Evolutionary conservation across 2,797 vertebrate species (phyloP), one percentile per base, ranked within the genome.

Genomic region (Phoeniculus purpureus): DNA sequence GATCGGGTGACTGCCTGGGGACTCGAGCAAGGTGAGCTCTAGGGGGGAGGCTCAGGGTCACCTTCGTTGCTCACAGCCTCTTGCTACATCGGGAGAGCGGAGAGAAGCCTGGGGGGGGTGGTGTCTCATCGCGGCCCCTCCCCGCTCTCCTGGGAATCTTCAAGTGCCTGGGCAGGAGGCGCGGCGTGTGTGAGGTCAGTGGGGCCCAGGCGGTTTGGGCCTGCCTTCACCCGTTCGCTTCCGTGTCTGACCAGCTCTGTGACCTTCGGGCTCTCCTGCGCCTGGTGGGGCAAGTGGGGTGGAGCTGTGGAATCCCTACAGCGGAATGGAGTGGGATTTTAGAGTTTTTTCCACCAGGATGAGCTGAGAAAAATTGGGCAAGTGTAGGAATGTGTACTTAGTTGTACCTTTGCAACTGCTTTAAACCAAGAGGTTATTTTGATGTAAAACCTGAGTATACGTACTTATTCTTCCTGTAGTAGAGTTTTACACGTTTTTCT

Each of bases 21-120:
- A 4, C 2, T 43, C 20, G 12, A 45, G 18, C 1, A 29, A 75
- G 87, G 67, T 65, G 73, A 89, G 87, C 11, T 25, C 12, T 0
- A 6, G 20, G 25, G 7, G 3, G 10, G 29, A 0, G 25, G 5
- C 8, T 0, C 2, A 10, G 23, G 2, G 8, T 54, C 2, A 1
- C 20, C 2, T 34, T 13, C 1, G 9, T 37, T 1, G 1, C 1
- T 9, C 0, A 11, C 2, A 5, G 51, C 8, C 5, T 3, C 5
- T 17, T 6, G 9, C 7, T 8, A 4, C 0, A 2, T 13, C 14
- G 40, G 31, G 45, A 25, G 8, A 4, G 3, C 0, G 56, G 6
- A 8, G 12, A 7, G 23, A 11, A 10, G 11, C 6, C 3, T 16
- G 2, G 2, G 43, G 67, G 19, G 61, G 2, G 43, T 20, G 1